Percentiles rank a stretch among this genome's conserved stretches.
These are phyloP conservation scores for Synergus gifuensis DNA, from an alignment of 2,888 invertebrate genomes.

Conservation along the genomic window DNA sequence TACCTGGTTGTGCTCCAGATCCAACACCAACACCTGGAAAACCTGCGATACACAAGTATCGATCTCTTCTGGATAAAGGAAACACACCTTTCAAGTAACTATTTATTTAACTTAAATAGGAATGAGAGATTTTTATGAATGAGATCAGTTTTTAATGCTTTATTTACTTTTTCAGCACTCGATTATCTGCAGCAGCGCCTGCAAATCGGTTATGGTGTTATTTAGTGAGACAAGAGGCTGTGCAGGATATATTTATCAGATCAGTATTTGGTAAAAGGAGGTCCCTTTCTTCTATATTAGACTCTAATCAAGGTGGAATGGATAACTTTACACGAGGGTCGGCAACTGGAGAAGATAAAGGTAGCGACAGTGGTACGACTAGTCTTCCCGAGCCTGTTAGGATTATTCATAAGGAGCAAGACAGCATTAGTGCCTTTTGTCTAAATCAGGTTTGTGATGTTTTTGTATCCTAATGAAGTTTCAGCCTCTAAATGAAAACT, in stretches of 20 bases:
- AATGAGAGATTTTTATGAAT: neutral
- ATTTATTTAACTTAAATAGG: neutral
- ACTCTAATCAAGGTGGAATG: slow-evolving; percentile 72
- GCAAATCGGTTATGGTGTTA: slow-evolving; percentile 94
- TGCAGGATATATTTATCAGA: slow-evolving; percentile 96
- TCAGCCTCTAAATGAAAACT: neutral
- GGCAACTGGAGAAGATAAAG: slow-evolving; percentile 71
- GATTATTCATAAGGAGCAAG: slow-evolving; percentile 99
- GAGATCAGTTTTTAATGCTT: neutral
- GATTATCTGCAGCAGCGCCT: slow-evolving; percentile 85
- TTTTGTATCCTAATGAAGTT: neutral
- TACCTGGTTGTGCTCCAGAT: slow-evolving; percentile 94
- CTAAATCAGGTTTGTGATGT: slow-evolving; percentile 87
- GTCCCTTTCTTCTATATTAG: slow-evolving; percentile 79
- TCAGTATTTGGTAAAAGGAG: slow-evolving; percentile 94
- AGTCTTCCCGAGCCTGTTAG: slow-evolving; percentile 89
- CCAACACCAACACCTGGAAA: slow-evolving; percentile 80
- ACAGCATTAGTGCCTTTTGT: slow-evolving; percentile 98
- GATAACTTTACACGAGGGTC: slow-evolving; percentile 72
- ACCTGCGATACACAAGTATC: slow-evolving; percentile 95
- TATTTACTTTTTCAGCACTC: slow-evolving; percentile 77
- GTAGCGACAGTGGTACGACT: slow-evolving; percentile 75
- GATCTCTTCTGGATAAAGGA: slow-evolving; percentile 92
- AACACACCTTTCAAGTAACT: slow-evolving; percentile 95
- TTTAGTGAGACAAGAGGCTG: slow-evolving; percentile 93